Conservation (phyloP, 2,797 vertebrate species). For the Pangasius krempfi region DNA sequence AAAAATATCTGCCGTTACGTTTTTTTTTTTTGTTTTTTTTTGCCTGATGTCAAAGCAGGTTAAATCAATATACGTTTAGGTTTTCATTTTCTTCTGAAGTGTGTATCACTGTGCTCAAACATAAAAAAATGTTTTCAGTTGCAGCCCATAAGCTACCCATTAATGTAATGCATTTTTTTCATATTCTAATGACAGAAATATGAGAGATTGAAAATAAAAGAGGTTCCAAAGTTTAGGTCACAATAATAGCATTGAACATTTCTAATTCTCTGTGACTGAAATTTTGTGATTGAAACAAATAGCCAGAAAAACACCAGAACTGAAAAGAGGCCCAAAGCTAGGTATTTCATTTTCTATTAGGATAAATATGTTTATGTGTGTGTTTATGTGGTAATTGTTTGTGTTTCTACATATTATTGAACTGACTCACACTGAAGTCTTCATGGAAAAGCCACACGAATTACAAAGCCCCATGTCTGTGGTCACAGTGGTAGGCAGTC, state of each 20-base stretch:
- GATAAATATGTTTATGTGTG: not conserved
- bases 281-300: not conserved
- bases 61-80: not conserved
- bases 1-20: not conserved
- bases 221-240: not conserved
- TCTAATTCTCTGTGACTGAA: not conserved
- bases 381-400: not conserved
- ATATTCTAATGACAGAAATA: not conserved
- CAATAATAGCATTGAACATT: not conserved
- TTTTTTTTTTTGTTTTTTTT: too few species aligned
- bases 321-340: not conserved
- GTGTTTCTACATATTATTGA: conserved; percentile 7
- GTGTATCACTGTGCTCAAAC: not conserved
- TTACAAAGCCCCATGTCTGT: not conserved
- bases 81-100: not conserved
- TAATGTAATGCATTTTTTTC: not conserved
- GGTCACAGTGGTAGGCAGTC: not conserved
- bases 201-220: not conserved
- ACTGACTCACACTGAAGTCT: not conserved
- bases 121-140: not conserved
- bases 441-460: not conserved
- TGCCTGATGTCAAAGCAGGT: not conserved
- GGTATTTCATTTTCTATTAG: not conserved
- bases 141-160: not conserved
- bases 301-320: not conserved